phyloP scores from a whole-genome alignment of 2,797 vertebrate genomes.

The Myotis planiceps region DNA sequence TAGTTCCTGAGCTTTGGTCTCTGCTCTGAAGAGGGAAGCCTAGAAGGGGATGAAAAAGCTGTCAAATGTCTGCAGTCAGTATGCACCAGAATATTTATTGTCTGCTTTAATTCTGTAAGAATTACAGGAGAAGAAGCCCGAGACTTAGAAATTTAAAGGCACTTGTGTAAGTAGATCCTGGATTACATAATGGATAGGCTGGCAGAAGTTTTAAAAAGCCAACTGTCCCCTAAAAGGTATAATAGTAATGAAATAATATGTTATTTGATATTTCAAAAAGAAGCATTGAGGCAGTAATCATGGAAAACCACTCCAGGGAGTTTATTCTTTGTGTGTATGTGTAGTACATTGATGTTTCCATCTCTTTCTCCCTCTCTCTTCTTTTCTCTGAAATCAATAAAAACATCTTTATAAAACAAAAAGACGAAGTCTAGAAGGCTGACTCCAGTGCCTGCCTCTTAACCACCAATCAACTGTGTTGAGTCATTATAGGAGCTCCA shows the following conservation, averaged over 20 bases:
- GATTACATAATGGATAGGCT: not conserved
- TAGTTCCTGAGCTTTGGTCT: not conserved
- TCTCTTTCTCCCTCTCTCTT: not conserved
- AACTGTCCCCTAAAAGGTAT: not conserved
- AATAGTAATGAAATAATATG: not conserved
- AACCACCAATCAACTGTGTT: not conserved
- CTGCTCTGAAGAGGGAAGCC: not conserved
- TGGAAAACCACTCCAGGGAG: not conserved
- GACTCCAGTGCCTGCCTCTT: not conserved
- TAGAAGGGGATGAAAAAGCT: not conserved
- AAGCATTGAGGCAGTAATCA: not conserved
- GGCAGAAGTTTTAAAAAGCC: not conserved
- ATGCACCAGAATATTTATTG: not conserved
- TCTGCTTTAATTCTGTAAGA: not conserved
- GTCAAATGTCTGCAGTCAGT: not conserved
- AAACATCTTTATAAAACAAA: no score
- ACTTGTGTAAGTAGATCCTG: not conserved
- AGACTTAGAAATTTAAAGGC: not conserved
- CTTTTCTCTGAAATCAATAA: not conserved
- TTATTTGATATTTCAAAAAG: slow-evolving; percentile 18
- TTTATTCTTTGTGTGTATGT: not conserved
- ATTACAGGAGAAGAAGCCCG: not conserved
- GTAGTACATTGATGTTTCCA: not conserved
- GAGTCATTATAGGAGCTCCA: not conserved
- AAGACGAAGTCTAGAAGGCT: not conserved